phyloP scores from a whole-genome alignment of 2,113 vertebrate genomes.

The Neogobius melanostomus region DNA sequence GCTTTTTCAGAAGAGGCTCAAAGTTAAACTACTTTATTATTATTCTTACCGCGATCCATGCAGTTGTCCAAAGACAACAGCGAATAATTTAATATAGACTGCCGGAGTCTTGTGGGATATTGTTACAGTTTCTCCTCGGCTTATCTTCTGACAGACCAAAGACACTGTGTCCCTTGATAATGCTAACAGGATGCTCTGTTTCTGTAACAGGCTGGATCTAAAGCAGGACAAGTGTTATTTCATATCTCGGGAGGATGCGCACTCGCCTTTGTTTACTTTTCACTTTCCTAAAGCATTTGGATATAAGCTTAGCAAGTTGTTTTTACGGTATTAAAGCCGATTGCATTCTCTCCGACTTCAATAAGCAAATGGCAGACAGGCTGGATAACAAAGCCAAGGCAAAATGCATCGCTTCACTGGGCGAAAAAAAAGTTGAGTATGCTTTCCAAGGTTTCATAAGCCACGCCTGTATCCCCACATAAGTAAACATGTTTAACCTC shows the following conservation, averaged over 20 bases:
- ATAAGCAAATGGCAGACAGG: background rate
- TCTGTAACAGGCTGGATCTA: background rate
- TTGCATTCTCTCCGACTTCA: background rate
- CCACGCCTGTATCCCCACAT: no score
- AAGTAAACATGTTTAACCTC: no score
- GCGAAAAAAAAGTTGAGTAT: no score
- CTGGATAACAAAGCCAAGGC: background rate
- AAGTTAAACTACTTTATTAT: background rate
- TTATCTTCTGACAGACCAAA: constrained; percentile 9
- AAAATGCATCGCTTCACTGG: background rate
- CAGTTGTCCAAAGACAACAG: background rate
- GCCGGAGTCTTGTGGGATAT: background rate
- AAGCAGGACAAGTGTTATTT: constrained; percentile 1
- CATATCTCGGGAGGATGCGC: background rate
- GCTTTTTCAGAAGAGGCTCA: background rate
- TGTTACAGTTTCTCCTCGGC: constrained; percentile 2
- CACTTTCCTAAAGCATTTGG: background rate
- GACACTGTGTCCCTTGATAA: constrained; percentile 1
- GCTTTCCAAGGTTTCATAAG: no score
- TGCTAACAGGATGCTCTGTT: background rate
- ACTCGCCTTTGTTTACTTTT: background rate
- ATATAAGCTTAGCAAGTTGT: background rate
- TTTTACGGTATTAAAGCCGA: background rate
- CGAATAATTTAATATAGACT: background rate
- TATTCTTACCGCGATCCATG: background rate